Conservation (phyloP, 2,888 invertebrate species). For the Pristionchus fissidentatus region DNA sequence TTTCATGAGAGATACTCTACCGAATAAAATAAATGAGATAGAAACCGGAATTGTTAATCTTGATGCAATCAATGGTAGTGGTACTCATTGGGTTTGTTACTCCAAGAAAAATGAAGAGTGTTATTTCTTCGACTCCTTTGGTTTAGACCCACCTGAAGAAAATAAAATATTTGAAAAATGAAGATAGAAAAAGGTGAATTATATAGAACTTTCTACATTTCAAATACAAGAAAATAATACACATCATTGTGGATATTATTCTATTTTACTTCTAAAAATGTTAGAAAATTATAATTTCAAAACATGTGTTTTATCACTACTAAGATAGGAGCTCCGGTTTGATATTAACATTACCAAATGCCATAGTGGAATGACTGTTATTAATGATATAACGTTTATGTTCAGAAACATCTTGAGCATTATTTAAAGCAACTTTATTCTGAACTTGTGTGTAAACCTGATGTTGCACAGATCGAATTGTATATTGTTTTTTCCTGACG, state of each 20-base stretch:
- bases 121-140: conserved; percentile 55
- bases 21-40: conserved; percentile 40
- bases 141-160: conserved; percentile 53
- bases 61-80: conserved; percentile 25
- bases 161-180: conserved; percentile 50
- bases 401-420: conserved; percentile 38
- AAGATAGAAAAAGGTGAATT: conserved; percentile 49
- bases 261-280: conserved; percentile 48
- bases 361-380: conserved; percentile 39
- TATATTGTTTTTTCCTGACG: conserved; percentile 50
- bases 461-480: conserved; percentile 49
- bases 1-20: conserved; percentile 53
- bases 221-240: conserved; percentile 54
- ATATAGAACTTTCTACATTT: conserved; percentile 50
- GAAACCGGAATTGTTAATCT: conserved; percentile 54
- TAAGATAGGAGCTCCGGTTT: neutral
- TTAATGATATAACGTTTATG: conserved; percentile 45
- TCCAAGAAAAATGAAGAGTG: neutral
- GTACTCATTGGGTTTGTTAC: conserved; percentile 25
- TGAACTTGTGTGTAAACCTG: conserved; percentile 1
- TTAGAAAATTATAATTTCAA: conserved; percentile 51
- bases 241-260: conserved; percentile 52
- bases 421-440: conserved; percentile 49
- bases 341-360: too few relatives aligned
- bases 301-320: conserved; percentile 44